Evolutionary conservation across 2,888 invertebrate species (phyloP).

Genomic region (Meiosimyza decipiens): DNA sequence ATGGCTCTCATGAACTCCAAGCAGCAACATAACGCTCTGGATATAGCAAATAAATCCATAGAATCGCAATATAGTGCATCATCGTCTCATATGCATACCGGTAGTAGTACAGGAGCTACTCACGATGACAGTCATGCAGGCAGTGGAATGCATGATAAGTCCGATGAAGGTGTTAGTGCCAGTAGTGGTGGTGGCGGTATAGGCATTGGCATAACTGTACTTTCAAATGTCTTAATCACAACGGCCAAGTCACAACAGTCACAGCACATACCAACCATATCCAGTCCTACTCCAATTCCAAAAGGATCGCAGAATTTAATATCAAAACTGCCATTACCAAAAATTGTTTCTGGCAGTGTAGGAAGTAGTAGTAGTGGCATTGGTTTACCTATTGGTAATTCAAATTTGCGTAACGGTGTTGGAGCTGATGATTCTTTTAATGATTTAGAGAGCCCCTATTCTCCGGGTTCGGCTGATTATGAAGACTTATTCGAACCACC

Average conservation of each 20-base stretch:
- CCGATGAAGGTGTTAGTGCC: conserved; percentile 48
- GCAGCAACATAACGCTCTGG: conserved; percentile 50
- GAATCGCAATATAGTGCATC: conserved; percentile 54
- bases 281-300: conserved; percentile 60
- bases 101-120: conserved; percentile 43
- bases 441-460: conserved; percentile 86
- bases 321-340: conserved; percentile 56
- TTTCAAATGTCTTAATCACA: conserved; percentile 62
- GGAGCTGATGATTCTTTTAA: conserved; percentile 68
- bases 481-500: conserved; percentile 89
- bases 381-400: conserved; percentile 42
- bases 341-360: conserved; percentile 53
- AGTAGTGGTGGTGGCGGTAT: neutral
- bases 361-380: conserved; percentile 54
- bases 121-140: conserved; percentile 46
- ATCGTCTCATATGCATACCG: conserved; percentile 42
- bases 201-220: conserved; percentile 56
- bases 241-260: conserved; percentile 47
- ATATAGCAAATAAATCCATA: conserved; percentile 54
- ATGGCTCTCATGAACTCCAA: conserved; percentile 70
- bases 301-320: conserved; percentile 46
- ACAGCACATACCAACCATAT: conserved; percentile 63
- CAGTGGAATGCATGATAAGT: conserved; percentile 51
- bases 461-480: conserved; percentile 88
- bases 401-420: conserved; percentile 48